A percentile compares a stretch with the other conserved stretches of the same genome.
Conservation (phyloP, 2,797 vertebrate genomes). For the Scleropages formosus region DNA sequence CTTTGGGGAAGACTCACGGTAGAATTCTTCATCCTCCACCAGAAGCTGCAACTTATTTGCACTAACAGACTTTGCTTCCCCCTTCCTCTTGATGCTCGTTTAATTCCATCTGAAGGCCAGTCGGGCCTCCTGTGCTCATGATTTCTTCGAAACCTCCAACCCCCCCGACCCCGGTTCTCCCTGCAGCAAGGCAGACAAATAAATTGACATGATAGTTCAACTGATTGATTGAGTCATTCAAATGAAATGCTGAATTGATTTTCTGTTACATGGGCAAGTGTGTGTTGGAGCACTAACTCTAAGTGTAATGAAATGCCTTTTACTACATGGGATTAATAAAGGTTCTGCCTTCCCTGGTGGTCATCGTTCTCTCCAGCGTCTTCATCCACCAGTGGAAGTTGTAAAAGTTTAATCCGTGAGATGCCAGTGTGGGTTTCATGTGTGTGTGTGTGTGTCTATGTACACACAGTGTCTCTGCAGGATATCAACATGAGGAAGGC, state of each 20-base stretch:
- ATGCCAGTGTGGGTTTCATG: background rate
- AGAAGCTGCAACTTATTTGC: background rate
- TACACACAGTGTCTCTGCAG: slow-evolving; percentile 77
- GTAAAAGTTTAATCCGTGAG: background rate
- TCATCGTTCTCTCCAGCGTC: background rate
- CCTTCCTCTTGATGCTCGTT: background rate
- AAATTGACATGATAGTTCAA: background rate
- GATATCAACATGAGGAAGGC: slow-evolving; percentile 94
- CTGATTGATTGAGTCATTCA: background rate
- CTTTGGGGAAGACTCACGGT: background rate
- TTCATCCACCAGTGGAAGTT: no score
- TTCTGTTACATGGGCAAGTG: slow-evolving; percentile 1
- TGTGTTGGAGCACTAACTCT: background rate
- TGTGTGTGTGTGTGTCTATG: slow-evolving; percentile 10
- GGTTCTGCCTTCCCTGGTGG: background rate
- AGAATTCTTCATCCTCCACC: background rate
- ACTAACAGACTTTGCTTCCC: background rate
- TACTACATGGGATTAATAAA: slow-evolving; percentile 4
- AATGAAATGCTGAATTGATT: slow-evolving; percentile 25
- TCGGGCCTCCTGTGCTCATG: background rate
- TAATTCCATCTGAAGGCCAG: background rate
- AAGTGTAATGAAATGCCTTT: slow-evolving; percentile 7
- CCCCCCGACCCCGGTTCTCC: no score
- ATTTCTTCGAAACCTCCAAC: background rate
- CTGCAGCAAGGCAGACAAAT: background rate